Evolutionary conservation across 2,888 invertebrate genomes (phyloP), one percentile per base, ranked within the genome.

Genomic region (Mythimna lalbum): DNA sequence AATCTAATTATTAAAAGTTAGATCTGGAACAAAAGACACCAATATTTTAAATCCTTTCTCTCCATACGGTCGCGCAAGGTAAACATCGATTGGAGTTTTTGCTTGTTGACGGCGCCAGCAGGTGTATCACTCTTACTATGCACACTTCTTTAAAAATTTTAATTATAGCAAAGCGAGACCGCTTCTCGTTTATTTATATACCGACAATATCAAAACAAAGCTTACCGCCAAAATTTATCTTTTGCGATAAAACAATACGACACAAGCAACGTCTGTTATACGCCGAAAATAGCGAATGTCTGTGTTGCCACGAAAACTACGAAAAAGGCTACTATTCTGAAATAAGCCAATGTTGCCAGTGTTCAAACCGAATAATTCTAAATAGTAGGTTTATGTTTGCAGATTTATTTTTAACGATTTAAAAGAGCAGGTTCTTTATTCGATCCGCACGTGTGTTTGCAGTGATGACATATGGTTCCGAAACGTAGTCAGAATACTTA

Each of bases 21-120:
- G 85, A 91, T 89, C 94, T 95, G 91, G 76, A 95, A 95, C 89
- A 93, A 95, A 91, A 93, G 76, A 92, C 65, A 85, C 50, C 50
- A 63, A 66, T 73, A 81, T 81, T 82, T 85, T 78, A 92, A 76
- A 80, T 82, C 80, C 83, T 87, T 87, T 86, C 83, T 83, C 80
- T 80, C 80, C 78, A 71, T 73, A 73, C 64, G 71, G 69, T 65
- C 75, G 80, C 67, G 65, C 77, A 65, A 88, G 81, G 87, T 88
- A 91, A 91, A 91, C 92, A 93, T 93, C 89, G 93, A 92, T 93
- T 87, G 88, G 88, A 88, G 88, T 87, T 88, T 88, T 88, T 39
- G 66, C 61, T 56, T 85, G 88, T 88, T 87, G 85, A 61, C 74
- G 63, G 76, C 84, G 63, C 76, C 67, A 72, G 23, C 69, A 72